These are phyloP conservation scores for Salvelinus fontinalis DNA, from an alignment of 2,113 vertebrate genomes.

Conservation along the genomic window DNA sequence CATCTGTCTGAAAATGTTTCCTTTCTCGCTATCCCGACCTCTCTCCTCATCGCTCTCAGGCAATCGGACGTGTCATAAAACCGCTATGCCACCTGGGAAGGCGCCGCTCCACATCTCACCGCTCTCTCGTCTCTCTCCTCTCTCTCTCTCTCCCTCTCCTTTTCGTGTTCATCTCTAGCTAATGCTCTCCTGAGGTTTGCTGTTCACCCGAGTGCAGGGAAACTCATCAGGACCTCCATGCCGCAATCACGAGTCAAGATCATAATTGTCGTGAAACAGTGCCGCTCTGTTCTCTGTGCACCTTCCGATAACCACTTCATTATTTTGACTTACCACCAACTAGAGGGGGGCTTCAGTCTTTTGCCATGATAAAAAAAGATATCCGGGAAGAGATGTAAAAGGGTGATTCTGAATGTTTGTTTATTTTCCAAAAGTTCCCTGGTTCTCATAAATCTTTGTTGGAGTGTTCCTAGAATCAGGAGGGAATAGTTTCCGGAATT, in stretches of 20 bases:
- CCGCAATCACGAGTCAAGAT: conserved; percentile 19
- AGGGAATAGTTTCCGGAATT: no score
- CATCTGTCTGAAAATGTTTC: not conserved
- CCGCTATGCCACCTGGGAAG: not conserved
- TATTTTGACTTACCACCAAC: not conserved
- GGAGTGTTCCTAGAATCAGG: no score
- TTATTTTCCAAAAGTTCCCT: no score
- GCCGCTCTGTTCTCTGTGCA: conserved; percentile 25
- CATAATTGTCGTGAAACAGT: conserved; percentile 39
- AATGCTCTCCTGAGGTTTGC: not conserved
- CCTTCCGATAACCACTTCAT: conserved; percentile 31
- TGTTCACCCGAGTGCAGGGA: conserved; percentile 18
- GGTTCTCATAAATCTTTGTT: no score
- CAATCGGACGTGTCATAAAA: not conserved
- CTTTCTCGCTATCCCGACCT: not conserved
- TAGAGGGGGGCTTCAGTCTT: not conserved
- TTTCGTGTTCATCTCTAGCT: not conserved
- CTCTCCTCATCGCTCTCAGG: not conserved
- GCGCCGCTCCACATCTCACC: no score
- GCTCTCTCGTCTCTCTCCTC: not conserved
- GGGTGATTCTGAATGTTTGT: no score
- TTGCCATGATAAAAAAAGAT: conserved; percentile 27
- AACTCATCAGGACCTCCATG: conserved; percentile 26
- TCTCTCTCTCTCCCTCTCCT: not conserved
- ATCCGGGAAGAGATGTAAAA: conserved; percentile 8